Conservation (phyloP, 2,888 invertebrate species). For the Balanococcus diminutus region DNA sequence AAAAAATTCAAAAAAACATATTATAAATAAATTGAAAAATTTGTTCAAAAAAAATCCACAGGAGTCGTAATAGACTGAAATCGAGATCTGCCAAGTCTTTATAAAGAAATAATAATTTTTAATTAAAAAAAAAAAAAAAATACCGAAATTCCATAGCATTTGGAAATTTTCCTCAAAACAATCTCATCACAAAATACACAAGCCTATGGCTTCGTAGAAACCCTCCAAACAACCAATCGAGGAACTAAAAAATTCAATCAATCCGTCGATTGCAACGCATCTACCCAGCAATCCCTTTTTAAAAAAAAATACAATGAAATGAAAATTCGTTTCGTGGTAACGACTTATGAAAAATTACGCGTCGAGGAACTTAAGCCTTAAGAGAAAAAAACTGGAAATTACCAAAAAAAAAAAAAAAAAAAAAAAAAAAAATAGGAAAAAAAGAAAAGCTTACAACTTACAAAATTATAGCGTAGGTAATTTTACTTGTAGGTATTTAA, state of each 20-base stretch:
- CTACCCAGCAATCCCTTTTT: background rate
- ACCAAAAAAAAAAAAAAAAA: slow-evolving; percentile 2
- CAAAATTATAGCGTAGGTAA: slow-evolving; percentile 31
- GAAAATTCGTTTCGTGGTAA: background rate
- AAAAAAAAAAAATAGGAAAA: too few relatives aligned
- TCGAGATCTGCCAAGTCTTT: too few relatives aligned
- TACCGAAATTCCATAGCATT: too few relatives aligned
- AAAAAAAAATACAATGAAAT: background rate
- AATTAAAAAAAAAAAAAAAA: background rate
- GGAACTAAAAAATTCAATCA: background rate
- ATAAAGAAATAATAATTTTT: too few relatives aligned
- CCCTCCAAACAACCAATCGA: background rate
- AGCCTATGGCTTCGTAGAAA: background rate
- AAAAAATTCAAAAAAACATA: too few relatives aligned
- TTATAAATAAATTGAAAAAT: too few relatives aligned
- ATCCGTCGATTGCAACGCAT: background rate
- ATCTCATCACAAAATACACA: background rate
- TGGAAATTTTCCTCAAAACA: background rate
- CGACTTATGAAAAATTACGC: slow-evolving; percentile 11
- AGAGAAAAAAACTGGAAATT: background rate
- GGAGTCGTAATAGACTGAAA: too few relatives aligned
- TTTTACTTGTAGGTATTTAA: slow-evolving; percentile 42
- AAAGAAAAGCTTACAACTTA: slow-evolving; percentile 26
- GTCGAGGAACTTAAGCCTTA: slow-evolving; percentile 30
- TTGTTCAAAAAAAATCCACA: too few relatives aligned